These are phyloP conservation scores for Alloscopus bannaensis DNA, from an alignment of 2,888 invertebrate species.

Conservation along the genomic window DNA sequence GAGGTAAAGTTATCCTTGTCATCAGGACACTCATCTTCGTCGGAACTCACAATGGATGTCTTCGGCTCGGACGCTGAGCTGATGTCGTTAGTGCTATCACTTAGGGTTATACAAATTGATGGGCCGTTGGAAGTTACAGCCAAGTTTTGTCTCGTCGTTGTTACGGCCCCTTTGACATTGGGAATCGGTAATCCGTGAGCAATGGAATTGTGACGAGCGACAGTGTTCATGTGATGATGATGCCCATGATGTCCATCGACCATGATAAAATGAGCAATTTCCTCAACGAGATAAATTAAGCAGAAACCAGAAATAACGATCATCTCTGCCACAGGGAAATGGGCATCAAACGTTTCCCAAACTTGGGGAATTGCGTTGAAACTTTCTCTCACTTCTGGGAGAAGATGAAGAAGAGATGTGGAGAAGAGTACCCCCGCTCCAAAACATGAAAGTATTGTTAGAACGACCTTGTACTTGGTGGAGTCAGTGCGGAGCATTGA, in stretches of 20 bases:
- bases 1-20: slow-evolving; percentile 54
- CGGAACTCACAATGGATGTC: not conserved
- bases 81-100: slow-evolving; percentile 19
- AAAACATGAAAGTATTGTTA: slow-evolving; percentile 85
- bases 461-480: slow-evolving; percentile 70
- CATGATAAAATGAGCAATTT: slow-evolving; percentile 73
- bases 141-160: not conserved
- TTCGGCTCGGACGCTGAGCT: not conserved
- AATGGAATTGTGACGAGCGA: slow-evolving; percentile 68
- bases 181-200: slow-evolving; percentile 68
- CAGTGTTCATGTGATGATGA: slow-evolving; percentile 63
- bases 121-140: slow-evolving; percentile 17
- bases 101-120: slow-evolving; percentile 36
- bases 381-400: slow-evolving; percentile 82
- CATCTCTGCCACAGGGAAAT: slow-evolving; percentile 71
- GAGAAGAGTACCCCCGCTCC: slow-evolving; percentile 84
- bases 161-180: slow-evolving; percentile 23
- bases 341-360: slow-evolving; percentile 58
- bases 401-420: slow-evolving; percentile 85
- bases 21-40: slow-evolving; percentile 55
- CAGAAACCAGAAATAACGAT: slow-evolving; percentile 69
- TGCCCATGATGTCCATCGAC: slow-evolving; percentile 63
- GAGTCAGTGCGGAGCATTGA: slow-evolving; percentile 41
- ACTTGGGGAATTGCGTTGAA: slow-evolving; percentile 45
- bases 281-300: slow-evolving; percentile 71